Evolutionary conservation across 2,797 vertebrate genomes (phyloP).

Genomic region (Botia almorhae): DNA sequence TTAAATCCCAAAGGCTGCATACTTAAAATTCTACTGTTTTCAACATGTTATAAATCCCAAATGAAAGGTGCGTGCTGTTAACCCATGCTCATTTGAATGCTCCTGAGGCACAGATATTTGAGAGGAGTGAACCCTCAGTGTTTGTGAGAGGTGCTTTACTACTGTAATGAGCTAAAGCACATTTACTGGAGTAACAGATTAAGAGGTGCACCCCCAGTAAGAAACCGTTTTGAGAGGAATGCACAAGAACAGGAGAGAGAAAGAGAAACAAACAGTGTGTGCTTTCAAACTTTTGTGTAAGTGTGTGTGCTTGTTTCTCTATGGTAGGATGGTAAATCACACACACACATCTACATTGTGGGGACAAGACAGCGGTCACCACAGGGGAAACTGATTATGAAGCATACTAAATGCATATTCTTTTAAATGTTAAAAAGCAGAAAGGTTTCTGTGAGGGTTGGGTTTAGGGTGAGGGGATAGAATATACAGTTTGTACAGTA

Average conservation of each 20-base stretch:
- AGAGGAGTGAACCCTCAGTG: background rate
- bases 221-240: background rate
- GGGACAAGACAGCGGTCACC: no score
- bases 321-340: no score
- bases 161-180: conserved; percentile 25
- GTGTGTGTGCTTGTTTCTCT: no score
- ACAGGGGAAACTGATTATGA: no score
- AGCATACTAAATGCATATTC: no score
- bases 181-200: conserved; percentile 10
- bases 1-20: conserved; percentile 18
- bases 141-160: background rate
- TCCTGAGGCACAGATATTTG: background rate
- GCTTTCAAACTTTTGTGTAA: conserved; percentile 37
- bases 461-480: no score
- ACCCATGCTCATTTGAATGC: conserved; percentile 13
- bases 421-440: no score
- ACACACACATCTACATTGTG: no score
- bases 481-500: no score
- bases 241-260: conserved; percentile 8
- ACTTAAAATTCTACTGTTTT: conserved; percentile 13
- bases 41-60: conserved; percentile 14
- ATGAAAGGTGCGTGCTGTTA: conserved; percentile 17
- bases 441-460: no score
- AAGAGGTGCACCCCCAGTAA: conserved; percentile 5
- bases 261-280: conserved; percentile 34